A percentile compares a stretch with the other conserved stretches of the same genome.
Evolutionary conservation across 2,888 invertebrate species (phyloP).

Genomic region (Spilosoma lubricipeda): DNA sequence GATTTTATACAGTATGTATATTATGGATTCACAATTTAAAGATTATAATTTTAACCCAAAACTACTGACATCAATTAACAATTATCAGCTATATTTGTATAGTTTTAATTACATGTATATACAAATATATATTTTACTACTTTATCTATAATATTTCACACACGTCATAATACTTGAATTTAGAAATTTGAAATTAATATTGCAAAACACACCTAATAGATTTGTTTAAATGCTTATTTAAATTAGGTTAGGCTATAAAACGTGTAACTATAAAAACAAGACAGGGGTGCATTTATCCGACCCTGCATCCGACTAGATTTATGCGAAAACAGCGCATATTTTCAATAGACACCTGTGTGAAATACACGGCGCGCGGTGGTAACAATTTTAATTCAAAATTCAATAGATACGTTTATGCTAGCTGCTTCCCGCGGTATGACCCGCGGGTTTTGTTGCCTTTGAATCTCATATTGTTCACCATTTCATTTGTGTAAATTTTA

Average conservation of each 20-base stretch:
- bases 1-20: constrained; percentile 5
- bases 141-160: constrained; percentile 23
- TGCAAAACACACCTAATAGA: constrained; percentile 35
- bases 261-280: constrained; percentile 60
- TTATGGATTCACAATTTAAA: constrained; percentile 32
- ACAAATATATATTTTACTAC: constrained; percentile 17
- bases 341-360: background rate
- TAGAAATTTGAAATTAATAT: constrained; percentile 23
- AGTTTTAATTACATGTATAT: constrained; percentile 32
- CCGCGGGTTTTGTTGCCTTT: too few species aligned
- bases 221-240: constrained; percentile 57
- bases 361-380: background rate
- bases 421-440: too few species aligned
- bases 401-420: background rate
- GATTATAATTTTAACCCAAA: constrained; percentile 31
- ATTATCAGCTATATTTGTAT: constrained; percentile 34
- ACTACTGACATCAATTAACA: constrained; percentile 39
- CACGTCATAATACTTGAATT: constrained; percentile 22
- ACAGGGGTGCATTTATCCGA: constrained; percentile 51
- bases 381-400: background rate
- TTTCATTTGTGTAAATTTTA: too few species aligned
- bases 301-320: constrained; percentile 47
- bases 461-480: too few species aligned
- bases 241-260: constrained; percentile 65
- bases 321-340: constrained; percentile 28